These are phyloP conservation scores for Sinocyclocheilus rhinocerous DNA, from an alignment of 2,113 vertebrate genomes.

Conservation along the genomic window DNA sequence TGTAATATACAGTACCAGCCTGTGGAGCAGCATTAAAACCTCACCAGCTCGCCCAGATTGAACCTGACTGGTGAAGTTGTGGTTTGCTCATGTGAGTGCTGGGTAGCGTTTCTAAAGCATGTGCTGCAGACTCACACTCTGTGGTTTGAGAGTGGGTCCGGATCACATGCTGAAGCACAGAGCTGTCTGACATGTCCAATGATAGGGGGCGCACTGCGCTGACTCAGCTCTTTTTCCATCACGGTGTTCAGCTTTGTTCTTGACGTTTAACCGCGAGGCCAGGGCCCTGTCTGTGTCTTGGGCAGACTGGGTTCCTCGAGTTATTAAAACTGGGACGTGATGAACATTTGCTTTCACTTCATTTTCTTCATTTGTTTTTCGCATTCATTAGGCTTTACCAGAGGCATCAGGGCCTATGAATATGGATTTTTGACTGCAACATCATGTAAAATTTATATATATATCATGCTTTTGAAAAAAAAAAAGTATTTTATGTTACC, in stretches of 20 bases:
- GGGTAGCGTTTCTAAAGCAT: slow-evolving; percentile 20
- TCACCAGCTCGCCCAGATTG: slow-evolving; percentile 1
- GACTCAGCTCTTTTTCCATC: slow-evolving; percentile 37
- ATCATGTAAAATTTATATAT: no score
- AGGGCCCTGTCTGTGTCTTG: neutral
- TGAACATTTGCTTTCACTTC: slow-evolving; percentile 7
- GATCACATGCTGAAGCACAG: neutral
- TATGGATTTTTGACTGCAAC: no score
- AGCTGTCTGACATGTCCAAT: slow-evolving; percentile 8
- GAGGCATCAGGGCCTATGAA: no score
- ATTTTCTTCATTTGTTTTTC: neutral
- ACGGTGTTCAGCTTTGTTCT: slow-evolving; percentile 14
- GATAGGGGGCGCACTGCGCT: slow-evolving; percentile 19
- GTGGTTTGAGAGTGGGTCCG: slow-evolving; percentile 28
- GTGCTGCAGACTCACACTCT: neutral
- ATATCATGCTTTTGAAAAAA: no score
- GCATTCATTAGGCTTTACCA: no score
- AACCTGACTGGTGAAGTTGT: slow-evolving; percentile 26
- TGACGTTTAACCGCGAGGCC: neutral
- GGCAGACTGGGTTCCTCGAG: neutral
- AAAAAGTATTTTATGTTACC: no score
- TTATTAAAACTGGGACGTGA: slow-evolving; percentile 26
- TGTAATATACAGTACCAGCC: neutral
- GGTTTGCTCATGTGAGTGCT: slow-evolving; percentile 20
- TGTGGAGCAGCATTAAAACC: neutral